phyloP scores from a whole-genome alignment of 2,113 vertebrate species.

The Labeo catla region DNA sequence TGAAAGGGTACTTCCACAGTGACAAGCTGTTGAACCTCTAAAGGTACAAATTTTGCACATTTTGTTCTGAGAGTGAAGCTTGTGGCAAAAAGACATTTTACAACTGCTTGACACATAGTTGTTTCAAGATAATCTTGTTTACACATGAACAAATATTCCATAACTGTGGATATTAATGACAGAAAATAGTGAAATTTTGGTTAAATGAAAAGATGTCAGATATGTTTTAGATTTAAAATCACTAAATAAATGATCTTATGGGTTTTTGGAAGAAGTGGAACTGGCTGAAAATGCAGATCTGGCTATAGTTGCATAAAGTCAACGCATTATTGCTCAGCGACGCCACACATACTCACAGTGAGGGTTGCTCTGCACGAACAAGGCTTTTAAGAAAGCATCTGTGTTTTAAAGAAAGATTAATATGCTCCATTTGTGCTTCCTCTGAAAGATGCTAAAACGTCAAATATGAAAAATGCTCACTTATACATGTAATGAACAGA shows the following conservation, averaged over 20 bases:
- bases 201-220: not conserved
- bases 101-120: not conserved
- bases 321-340: not conserved
- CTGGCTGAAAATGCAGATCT: not conserved
- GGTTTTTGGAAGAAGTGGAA: not conserved
- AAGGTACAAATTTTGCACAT: not conserved
- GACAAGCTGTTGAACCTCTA: not conserved
- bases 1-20: not conserved
- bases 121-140: not conserved
- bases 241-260: not conserved
- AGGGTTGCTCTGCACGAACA: not conserved
- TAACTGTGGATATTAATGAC: not conserved
- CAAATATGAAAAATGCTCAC: constrained; percentile 15
- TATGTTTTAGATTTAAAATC: not conserved
- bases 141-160: not conserved
- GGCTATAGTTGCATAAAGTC: not conserved
- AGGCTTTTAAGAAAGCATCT: constrained; percentile 17
- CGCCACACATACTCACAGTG: not conserved
- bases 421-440: constrained; percentile 4
- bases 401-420: constrained; percentile 29
- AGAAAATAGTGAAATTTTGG: not conserved
- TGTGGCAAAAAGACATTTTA: not conserved
- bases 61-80: not conserved
- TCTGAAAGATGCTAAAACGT: not conserved
- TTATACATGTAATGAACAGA: not conserved